Evolutionary conservation across 2,888 invertebrate species (phyloP), one percentile per base, ranked within the genome.

Genomic region (Andricus curvator): DNA sequence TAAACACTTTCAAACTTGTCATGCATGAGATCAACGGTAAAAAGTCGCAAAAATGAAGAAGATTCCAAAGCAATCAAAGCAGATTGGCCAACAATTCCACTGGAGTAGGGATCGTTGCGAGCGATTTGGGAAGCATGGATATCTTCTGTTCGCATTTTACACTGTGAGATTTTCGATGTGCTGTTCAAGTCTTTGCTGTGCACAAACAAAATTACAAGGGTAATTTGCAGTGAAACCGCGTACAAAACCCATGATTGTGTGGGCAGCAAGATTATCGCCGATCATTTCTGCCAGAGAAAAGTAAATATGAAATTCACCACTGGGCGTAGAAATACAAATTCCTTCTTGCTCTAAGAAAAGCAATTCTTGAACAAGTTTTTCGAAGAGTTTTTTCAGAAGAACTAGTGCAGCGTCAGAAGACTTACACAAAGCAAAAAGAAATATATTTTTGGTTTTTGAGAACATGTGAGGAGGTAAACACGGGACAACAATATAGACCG

Each of bases 221-320:
- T 64, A 81, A 25, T 83, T 83, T 22, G 84, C 68, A 51, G 80
- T 79, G 67, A 84, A 85, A 78, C 84, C 76, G 78, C 78, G 65
- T 3, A 80, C 62, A 29, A 84, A 84, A 15, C 82, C 83, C 37
- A 84, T 74, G 11, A 85, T 68, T 5, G 82, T 77, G 64, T 85
- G 80, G 17, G 82, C 62, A 25, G 80, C 85, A 6, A 84, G 78
- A 78, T 85, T 85, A 62, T 85, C 83, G 8, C 84, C 83, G 51
- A 83, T 82, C 17, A 85, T 41, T 67, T 22, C 67, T n/a, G 44
- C 22, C 3, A 44, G n/a, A 67, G 6, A n/a, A 67, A 67, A 67
- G n/a, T 67, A 22, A n/a, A 67, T 2, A 20, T 44, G 37, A 20
- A 67, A n/a, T 6, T 20, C 13, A 25, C 68, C 44, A 44, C 22